Evolutionary conservation across 2,797 vertebrate genomes (phyloP), one percentile per base, ranked within the genome.

Genomic region (Rhadinocentrus ornatus): DNA sequence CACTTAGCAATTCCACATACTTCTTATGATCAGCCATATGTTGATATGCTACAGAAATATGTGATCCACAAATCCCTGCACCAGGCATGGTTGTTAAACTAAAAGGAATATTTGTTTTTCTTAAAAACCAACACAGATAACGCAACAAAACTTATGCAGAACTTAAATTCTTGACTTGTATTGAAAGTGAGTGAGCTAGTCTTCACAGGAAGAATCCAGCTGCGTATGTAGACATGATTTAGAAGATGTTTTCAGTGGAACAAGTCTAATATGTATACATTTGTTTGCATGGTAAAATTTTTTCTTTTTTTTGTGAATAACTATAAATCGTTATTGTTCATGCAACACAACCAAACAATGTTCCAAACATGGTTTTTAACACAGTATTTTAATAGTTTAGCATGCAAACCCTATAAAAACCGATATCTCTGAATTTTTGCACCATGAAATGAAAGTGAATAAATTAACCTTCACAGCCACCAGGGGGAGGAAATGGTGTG

Each of bases 401-500:
- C 22, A n/a, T 39, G n/a, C n/a, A 63, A 53, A 8, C 26, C 58
- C 62, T 3, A 35, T 2, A 6, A 13, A 2, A 4, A 41, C 16
- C 13, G 5, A 20, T 52, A 24, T 15, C 18, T n/a, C 27, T 3
- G 7, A 22, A 34, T 29, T 29, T n/a, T 27, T 71, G 35, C 16
- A 20, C 20, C 10, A n/a, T 1, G n/a, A 27, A 11, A 15, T 66
- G 55, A 55, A 6, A 34, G n/a, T 32, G 18, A 66, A 69, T 56
- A 31, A 62, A 11, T 20, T 15, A 54, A 58, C 58, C 31, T 24
- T 20, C 6, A 57, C 54, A 6, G 46, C 85, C 88, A 86, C 71
- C 67, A 90, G 88, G 59, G 85, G 88, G 87, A 39, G 75, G 4
- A 71, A 20, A 46, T 13, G 13, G 58, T 53, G 35, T 53, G 31